Base-by-base conservation (phyloP, 2,113 vertebrate genomes). In the Falcunculus frontatus region DNA sequence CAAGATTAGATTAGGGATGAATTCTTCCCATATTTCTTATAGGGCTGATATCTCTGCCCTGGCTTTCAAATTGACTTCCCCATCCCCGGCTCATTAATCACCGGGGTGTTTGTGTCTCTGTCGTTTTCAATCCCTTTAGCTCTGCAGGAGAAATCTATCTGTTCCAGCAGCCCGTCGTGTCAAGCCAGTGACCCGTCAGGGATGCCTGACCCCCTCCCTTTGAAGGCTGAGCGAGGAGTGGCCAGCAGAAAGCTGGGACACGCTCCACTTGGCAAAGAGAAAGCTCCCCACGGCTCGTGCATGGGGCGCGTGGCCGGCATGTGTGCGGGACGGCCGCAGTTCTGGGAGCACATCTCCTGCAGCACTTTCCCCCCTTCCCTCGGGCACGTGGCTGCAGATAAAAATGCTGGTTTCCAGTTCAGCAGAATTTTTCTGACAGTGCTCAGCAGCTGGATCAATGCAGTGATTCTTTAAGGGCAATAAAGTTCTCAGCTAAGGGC, bases 21-120 rank as follows among this genome's bases (percentile, higher is more conserved):
- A 95, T 96, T 93, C 96, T 90, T 95, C 69, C 90, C 90, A 89
- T 92, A 93, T 96, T 96, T 94, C 90, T 90, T 93, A 94, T 30
- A 41, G 72, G 42, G 60, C 52, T 78, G 92, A 86, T 96, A 97
- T 67, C 85, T 95, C 86, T 68, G 37, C 69, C 73, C 60, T 53
- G 64, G 76, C 62, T 87, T 60, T 92, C 49, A 13, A 25, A 82
- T 84, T 49, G 84, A 84, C 76, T 94, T 86, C 90, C 56, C 76
- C 80, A 68, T 90, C 85, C 47, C 84, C 0, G 1, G 47, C 73
- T 68, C 79, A 57, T 96, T 83, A 95, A 96, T 93, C 86, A 90
- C 25, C 4, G 4, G 30, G 22, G 25, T 33, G 82, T 88, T 80
- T 92, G 83, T 47, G 18, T 56, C 52, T 78, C 68, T 72, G 47